These are phyloP conservation scores for Papilio dardanus DNA, from an alignment of 1,140 invertebrate genomes.

Conservation along the genomic window DNA sequence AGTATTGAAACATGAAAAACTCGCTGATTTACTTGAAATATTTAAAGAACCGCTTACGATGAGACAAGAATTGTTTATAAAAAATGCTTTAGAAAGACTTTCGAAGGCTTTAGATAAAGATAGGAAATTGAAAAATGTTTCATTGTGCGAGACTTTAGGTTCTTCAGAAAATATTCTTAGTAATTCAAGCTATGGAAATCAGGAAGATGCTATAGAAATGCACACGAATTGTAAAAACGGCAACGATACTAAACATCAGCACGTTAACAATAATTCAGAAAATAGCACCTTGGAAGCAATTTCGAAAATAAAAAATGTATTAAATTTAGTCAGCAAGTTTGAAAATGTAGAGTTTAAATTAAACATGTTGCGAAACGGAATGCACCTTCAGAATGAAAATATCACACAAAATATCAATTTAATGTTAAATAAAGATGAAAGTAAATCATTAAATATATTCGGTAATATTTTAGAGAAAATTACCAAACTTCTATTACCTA, in stretches of 20 bases:
- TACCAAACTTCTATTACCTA: conserved; percentile 56
- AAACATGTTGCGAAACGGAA: conserved; percentile 44
- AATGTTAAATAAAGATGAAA: conserved; percentile 44
- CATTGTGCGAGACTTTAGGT: conserved; percentile 58
- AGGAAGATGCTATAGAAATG: conserved; percentile 38
- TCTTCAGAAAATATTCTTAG: conserved; percentile 41
- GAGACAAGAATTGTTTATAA: conserved; percentile 70
- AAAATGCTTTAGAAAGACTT: conserved; percentile 67
- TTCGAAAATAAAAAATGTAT: conserved; percentile 60
- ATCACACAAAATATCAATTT: conserved; percentile 9
- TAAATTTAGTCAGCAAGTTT: conserved; percentile 64
- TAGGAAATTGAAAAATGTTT: conserved; percentile 59
- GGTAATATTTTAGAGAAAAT: conserved; percentile 65
- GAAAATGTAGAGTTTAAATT: conserved; percentile 58
- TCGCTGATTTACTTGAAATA: conserved; percentile 66
- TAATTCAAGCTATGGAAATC: conserved; percentile 38
- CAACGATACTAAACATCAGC: conserved; percentile 22
- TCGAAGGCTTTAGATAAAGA: conserved; percentile 60
- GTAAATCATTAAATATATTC: conserved; percentile 54
- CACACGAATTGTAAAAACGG: conserved; percentile 39
- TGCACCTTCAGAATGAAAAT: conserved; percentile 7
- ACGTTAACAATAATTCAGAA: conserved; percentile 33
- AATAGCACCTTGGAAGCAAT: conserved; percentile 46
- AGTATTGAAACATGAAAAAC: conserved; percentile 71
- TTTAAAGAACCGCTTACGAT: conserved; percentile 73